Evolutionary conservation across 2,113 vertebrate species (phyloP), one percentile per base, ranked within the genome.

Genomic region (Larimichthys crocea): DNA sequence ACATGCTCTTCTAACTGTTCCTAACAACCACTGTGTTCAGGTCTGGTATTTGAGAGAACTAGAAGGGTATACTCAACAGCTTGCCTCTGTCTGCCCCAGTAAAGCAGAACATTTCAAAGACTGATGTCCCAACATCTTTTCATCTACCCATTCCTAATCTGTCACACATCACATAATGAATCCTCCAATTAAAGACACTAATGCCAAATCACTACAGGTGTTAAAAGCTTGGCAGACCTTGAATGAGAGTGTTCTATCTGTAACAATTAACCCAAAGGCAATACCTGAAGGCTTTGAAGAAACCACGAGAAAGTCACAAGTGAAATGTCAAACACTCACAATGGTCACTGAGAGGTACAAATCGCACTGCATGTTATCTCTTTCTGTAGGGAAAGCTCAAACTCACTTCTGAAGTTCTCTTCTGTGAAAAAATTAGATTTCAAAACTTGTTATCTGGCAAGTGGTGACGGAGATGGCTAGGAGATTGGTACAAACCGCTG

Each of bases 111-210:
- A 40, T 71, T 49, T 79, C 53, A 62, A 67, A 65, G 81, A 73
- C 73, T 56, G 35, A 66, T 64, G 60, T 57, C 20, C 26, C 3
- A 14, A 50, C 46, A 71, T 82, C 10, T 66, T 64, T 80, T 82
- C 53, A 86, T 76, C 70, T 17, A 44, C 62, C 35, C 24, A 61
- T 70, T 90, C 7, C 35, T 44, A 75, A 65, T 81, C 46, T 62
- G 44, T 20, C 71, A 84, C 65, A 84, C 72, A 77, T 82, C 64
- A 65, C 72, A 80, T 69, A 76, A 83, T 72, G 48, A 86, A 86
- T 77, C 56, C 57, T 59, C 63, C 48, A 79, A 68, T 83, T 83
- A 86, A 16, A 63, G 26, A 10, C 11, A 49, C 62, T 88, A 83
- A 86, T 78, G 61, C 52, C 42, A 78, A 87, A 79, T 75, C 60